Evolutionary conservation across 2,113 vertebrate species (phyloP).

Genomic region (Antechinus stuartii): DNA sequence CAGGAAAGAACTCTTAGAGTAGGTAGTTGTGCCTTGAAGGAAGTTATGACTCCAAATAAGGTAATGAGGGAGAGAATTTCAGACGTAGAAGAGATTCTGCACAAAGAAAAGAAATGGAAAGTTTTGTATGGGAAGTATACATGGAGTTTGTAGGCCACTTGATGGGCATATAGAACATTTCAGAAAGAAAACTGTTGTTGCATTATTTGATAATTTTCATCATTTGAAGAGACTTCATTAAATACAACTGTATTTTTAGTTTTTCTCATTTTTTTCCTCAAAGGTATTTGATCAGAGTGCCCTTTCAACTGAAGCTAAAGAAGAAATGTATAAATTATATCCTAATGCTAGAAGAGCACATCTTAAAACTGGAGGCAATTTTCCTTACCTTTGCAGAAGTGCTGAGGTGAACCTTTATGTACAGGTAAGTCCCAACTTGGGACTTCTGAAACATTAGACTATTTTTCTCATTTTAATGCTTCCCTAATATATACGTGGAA

Average conservation of each 20-base stretch:
- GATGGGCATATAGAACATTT: background rate
- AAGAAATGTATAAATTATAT: constrained; percentile 99
- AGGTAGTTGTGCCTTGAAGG: background rate
- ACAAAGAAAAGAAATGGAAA: background rate
- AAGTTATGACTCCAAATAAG: background rate
- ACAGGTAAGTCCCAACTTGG: constrained; percentile 86
- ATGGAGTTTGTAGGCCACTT: background rate
- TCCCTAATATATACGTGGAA: background rate
- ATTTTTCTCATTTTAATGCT: background rate
- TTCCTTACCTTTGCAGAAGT: constrained; percentile 96
- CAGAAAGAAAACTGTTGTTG: background rate
- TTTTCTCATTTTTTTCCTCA: background rate
- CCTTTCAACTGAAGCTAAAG: constrained; percentile 95
- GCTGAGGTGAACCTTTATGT: constrained; percentile 98
- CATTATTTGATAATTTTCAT: background rate
- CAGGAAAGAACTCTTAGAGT: background rate
- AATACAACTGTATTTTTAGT: constrained; percentile 18
- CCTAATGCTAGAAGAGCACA: constrained; percentile 96
- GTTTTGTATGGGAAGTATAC: background rate
- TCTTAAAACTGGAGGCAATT: constrained; percentile 98
- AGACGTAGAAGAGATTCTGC: background rate
- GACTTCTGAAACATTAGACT: background rate
- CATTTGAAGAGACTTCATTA: background rate
- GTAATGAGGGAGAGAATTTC: background rate
- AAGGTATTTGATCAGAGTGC: constrained; percentile 99